A percentile compares a stretch with the other conserved stretches of the same genome.
These are phyloP conservation scores for Geodia barretti DNA, from an alignment of 37 sponge, comb jelly and placozoan species.

Conservation along the genomic window DNA sequence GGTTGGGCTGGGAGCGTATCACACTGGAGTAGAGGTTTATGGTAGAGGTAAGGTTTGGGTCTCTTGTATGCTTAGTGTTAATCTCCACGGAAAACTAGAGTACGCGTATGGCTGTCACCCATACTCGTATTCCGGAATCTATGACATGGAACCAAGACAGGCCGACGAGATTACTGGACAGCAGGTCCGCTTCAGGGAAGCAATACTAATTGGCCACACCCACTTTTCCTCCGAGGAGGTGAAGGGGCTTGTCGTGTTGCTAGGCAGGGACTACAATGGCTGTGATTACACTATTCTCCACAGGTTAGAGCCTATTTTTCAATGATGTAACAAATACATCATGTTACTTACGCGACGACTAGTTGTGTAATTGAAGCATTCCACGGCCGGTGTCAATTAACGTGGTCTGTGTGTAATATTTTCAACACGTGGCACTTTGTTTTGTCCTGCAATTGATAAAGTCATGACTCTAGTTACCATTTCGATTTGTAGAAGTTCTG, in stretches of 20 bases:
- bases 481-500: no score
- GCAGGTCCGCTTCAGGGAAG: slow-evolving; percentile 21
- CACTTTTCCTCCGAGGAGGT: slow-evolving; percentile 10
- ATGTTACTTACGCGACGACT: no score
- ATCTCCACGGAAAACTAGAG: slow-evolving; percentile 7
- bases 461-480: no score
- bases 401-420: no score
- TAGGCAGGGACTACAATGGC: slow-evolving; percentile 46
- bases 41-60: slow-evolving; percentile 24
- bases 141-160: slow-evolving; percentile 33
- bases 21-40: slow-evolving; percentile 52
- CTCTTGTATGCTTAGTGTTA: not conserved
- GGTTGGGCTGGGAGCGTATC: slow-evolving; percentile 53
- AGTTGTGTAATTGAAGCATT: no score
- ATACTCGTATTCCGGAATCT: slow-evolving; percentile 54
- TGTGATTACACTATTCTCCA: slow-evolving; percentile 36
- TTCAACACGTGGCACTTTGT: no score
- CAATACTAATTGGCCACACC: slow-evolving; percentile 38
- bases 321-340: no score
- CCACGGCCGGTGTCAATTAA: no score
- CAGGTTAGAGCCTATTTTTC: no score
- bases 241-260: not conserved
- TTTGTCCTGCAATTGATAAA: no score
- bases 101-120: slow-evolving; percentile 63
- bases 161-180: slow-evolving; percentile 19